Conservation (phyloP, 1,140 invertebrate species). For the Belonocnema kinseyi region DNA sequence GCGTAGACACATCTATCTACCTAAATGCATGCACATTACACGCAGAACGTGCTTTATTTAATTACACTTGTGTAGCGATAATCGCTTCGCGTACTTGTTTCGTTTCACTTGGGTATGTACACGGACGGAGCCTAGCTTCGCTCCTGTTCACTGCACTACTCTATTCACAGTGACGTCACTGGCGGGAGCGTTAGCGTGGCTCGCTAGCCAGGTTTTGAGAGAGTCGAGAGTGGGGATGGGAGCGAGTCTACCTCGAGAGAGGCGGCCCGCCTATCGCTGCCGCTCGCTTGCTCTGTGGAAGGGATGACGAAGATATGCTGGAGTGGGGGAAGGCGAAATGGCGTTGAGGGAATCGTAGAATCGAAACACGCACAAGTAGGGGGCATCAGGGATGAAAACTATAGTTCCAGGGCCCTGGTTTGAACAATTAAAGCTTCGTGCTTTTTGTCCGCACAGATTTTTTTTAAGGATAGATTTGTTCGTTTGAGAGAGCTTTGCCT, state of each 20-base stretch:
- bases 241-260: slow-evolving; percentile 66
- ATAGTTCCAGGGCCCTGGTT: too few species aligned
- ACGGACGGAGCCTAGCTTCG: slow-evolving; percentile 64
- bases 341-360: slow-evolving; percentile 50
- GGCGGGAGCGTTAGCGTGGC: slow-evolving; percentile 72
- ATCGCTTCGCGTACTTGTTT: neutral
- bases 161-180: slow-evolving; percentile 77
- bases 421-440: too few species aligned
- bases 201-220: slow-evolving; percentile 63
- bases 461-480: too few species aligned
- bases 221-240: slow-evolving; percentile 51
- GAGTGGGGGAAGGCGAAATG: slow-evolving; percentile 16
- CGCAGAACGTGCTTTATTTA: neutral
- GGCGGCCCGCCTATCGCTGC: slow-evolving; percentile 33
- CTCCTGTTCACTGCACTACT: slow-evolving; percentile 77
- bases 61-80: slow-evolving; percentile 5
- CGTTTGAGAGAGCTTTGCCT: too few species aligned
- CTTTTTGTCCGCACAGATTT: too few species aligned
- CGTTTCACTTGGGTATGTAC: slow-evolving; percentile 56
- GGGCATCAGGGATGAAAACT: slow-evolving; percentile 40
- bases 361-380: slow-evolving; percentile 65
- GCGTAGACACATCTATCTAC: slow-evolving; percentile 7
- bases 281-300: slow-evolving; percentile 14
- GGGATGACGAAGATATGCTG: neutral
- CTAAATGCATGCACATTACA: neutral